Percentiles rank a stretch among this genome's conserved stretches.
Conservation (phyloP, 1,140 invertebrate species). For the Bacillus rossius region DNA sequence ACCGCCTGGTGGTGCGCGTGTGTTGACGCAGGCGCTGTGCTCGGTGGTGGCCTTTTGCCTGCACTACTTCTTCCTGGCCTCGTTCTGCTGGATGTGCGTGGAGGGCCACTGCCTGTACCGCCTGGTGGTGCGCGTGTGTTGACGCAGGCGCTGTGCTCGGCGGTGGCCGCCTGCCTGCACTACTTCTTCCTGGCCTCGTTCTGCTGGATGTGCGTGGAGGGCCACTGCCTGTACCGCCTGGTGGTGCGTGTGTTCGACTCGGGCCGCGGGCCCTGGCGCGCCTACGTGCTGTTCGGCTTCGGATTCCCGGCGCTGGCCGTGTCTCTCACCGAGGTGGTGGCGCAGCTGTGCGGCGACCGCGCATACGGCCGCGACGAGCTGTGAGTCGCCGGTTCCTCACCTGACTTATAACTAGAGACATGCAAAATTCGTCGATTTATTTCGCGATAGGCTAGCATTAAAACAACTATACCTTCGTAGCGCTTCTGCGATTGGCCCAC, state of each 20-base stretch:
- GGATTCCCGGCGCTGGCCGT: slow-evolving; percentile 43
- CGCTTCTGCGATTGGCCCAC: too few relatives aligned
- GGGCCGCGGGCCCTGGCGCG: slow-evolving; percentile 15
- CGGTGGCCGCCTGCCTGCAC: slow-evolving; percentile 53
- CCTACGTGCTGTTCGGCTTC: slow-evolving; percentile 47
- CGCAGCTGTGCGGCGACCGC: slow-evolving; percentile 6
- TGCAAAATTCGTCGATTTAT: too few relatives aligned
- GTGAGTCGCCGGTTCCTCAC: slow-evolving; percentile 11
- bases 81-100: too few relatives aligned
- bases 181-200: slow-evolving; percentile 55
- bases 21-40: too few relatives aligned
- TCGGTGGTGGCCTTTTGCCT: too few relatives aligned
- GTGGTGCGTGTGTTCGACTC: slow-evolving; percentile 36
- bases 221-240: slow-evolving; percentile 46
- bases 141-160: slow-evolving; percentile 43
- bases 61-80: too few relatives aligned
- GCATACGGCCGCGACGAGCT: slow-evolving; percentile 25
- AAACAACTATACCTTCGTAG: too few relatives aligned
- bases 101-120: too few relatives aligned
- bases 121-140: too few relatives aligned
- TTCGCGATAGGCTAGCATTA: too few relatives aligned
- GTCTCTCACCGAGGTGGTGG: slow-evolving; percentile 32
- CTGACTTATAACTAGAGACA: too few relatives aligned
- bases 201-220: slow-evolving; percentile 53
- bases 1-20: too few relatives aligned